Evolutionary conservation across 2,797 vertebrate genomes (phyloP), one percentile per base, ranked within the genome.

Genomic region (Helarctos malayanus): DNA sequence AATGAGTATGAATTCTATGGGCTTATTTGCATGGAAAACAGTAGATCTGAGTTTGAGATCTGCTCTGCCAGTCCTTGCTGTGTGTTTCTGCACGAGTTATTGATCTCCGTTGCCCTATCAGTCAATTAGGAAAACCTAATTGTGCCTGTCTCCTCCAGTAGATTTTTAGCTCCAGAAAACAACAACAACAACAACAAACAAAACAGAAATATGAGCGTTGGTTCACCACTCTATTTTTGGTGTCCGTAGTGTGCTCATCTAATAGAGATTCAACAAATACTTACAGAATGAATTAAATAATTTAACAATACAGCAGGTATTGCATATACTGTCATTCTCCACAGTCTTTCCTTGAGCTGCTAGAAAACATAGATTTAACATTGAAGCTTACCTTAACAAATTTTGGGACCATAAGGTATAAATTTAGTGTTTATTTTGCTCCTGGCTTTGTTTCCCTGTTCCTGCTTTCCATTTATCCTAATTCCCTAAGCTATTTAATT

Each of bases 381-480:
- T 32, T 38, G 0, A 38, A 49, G 35, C 18, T 91, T 32, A 52
- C 25, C 7, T 23, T 56, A 85, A 29, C 15, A 29, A n/a, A n/a
- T n/a, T n/a, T 82, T 86, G 41, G 16, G 15, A 41, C 41, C 27
- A 49, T 45, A 56, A 83, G 68, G 57, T 63, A 83, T n/a, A 87
- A 79, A 83, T 80, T 68, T 89, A 91, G 18, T 78, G 12, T 93
- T 88, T 81, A 82, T 88, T 80, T 75, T 79, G 63, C 35, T 78
- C 45, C 32, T 84, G 47, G 54, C 15, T 82, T 89, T 94, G 52
- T 93, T 86, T 56, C 21, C 5, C 32, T 78, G 8, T 68, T 91
- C 3, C 45, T 69, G 47, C 81, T 86, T 94, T 90, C 32, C 25
- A 56, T 86, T 92, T 92, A 61, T 71, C 45, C 49, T 80, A 84